These are phyloP conservation scores for Brenthis hecate DNA, from an alignment of 2,888 invertebrate genomes.

Conservation along the genomic window DNA sequence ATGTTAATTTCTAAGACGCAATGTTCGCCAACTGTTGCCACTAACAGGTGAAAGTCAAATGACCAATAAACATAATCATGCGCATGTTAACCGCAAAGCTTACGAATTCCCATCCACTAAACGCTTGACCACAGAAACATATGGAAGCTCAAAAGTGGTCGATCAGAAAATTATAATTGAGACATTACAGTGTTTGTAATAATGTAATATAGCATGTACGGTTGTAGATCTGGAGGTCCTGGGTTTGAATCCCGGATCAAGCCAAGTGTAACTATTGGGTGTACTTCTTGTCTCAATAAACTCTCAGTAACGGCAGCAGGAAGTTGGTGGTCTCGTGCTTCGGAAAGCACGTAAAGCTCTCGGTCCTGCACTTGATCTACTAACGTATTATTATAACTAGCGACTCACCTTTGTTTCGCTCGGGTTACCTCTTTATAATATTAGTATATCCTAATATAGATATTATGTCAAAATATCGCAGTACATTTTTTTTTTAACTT, in stretches of 20 bases:
- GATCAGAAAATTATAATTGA: constrained; percentile 15
- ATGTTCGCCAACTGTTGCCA: constrained; percentile 41
- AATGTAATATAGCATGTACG: neutral
- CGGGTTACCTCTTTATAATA: too few relatives aligned
- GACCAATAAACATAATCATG: constrained; percentile 44
- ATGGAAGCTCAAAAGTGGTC: constrained; percentile 21
- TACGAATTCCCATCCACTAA: constrained; percentile 37
- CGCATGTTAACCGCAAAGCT: constrained; percentile 46
- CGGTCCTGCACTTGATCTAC: too few relatives aligned
- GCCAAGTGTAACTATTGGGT: neutral
- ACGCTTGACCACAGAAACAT: constrained; percentile 34
- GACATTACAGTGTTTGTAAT: constrained; percentile 9
- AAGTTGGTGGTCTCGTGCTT: too few relatives aligned
- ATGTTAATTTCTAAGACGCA: constrained; percentile 43
- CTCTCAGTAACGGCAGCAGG: too few relatives aligned
- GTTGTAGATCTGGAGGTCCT: neutral
- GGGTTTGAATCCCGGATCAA: neutral
- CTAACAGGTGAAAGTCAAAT: constrained; percentile 45
- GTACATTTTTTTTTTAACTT: too few relatives aligned
- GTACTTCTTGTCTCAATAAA: too few relatives aligned
- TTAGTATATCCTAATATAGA: too few relatives aligned
- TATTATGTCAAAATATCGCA: too few relatives aligned
- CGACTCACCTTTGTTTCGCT: too few relatives aligned
- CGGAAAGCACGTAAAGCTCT: too few relatives aligned
- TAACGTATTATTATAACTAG: too few relatives aligned